Conservation (phyloP, 2,113 vertebrate genomes). For the Artemisiospiza belli region DNA sequence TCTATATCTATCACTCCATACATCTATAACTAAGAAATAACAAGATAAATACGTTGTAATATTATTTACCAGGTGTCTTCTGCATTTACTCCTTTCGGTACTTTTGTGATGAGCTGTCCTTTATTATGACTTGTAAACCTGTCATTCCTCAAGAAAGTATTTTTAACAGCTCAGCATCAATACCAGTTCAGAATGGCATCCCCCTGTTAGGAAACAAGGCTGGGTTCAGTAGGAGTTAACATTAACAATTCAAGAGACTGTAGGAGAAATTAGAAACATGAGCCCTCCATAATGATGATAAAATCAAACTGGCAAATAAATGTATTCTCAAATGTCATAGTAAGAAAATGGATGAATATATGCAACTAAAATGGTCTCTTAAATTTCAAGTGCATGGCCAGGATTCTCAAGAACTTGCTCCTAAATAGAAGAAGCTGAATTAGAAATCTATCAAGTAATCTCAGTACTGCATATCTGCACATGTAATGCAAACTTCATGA, state of each 20-base stretch:
- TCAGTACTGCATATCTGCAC: conserved; percentile 6
- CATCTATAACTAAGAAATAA: conserved; percentile 5
- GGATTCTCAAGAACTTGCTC: conserved; percentile 55
- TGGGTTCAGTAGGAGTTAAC: conserved; percentile 69
- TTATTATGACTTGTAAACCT: conserved; percentile 19
- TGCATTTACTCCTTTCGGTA: background rate
- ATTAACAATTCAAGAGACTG: conserved; percentile 73
- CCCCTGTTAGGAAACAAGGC: conserved; percentile 46
- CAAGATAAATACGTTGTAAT: background rate
- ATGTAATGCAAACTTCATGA: conserved; percentile 52
- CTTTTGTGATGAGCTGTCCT: background rate
- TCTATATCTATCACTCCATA: background rate
- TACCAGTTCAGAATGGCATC: conserved; percentile 7
- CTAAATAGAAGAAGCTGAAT: conserved; percentile 43
- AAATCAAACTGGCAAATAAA: conserved; percentile 60
- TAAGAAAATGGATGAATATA: conserved; percentile 32
- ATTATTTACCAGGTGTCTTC: conserved; percentile 6
- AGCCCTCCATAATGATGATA: conserved; percentile 66
- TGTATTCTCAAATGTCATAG: conserved; percentile 46
- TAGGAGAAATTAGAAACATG: conserved; percentile 72
- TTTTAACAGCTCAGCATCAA: conserved; percentile 1
- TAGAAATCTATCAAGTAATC: conserved; percentile 63
- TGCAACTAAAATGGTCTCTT: conserved; percentile 60
- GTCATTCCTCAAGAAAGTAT: background rate
- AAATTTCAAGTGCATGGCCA: conserved; percentile 57